Evolutionary conservation across 2,888 invertebrate species (phyloP).

Genomic region (Thereva nobilitata): DNA sequence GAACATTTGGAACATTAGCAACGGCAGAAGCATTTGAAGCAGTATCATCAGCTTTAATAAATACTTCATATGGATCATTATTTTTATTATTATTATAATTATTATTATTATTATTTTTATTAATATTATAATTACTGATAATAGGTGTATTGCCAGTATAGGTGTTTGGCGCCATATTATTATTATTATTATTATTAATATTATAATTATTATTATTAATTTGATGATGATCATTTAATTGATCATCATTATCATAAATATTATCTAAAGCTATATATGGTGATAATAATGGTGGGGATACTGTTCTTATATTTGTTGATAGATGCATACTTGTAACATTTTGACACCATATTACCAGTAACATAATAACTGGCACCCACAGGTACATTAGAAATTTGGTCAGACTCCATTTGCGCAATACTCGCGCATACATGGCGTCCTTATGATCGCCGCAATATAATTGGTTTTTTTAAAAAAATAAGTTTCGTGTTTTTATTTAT

Average conservation of each 20-base stretch:
- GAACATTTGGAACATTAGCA: constrained; percentile 52
- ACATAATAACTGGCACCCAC: constrained; percentile 54
- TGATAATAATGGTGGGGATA: constrained; percentile 32
- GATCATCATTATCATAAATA: constrained; percentile 26
- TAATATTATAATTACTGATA: constrained; percentile 33
- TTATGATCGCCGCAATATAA: constrained; percentile 36
- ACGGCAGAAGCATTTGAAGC: constrained; percentile 36
- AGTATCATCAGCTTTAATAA: constrained; percentile 30
- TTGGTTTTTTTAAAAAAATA: too few species aligned
- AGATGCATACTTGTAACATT: constrained; percentile 49
- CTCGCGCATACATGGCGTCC: constrained; percentile 61
- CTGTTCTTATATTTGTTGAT: constrained; percentile 44
- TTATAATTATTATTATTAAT: constrained; percentile 1
- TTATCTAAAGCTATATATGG: constrained; percentile 24
- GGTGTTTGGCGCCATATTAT: constrained; percentile 35
- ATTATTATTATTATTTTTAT: constrained; percentile 14
- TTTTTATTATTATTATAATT: constrained; percentile 5
- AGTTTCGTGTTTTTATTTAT: too few species aligned
- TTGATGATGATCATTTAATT: constrained; percentile 30
- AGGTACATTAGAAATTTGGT: constrained; percentile 59
- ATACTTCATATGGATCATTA: constrained; percentile 35
- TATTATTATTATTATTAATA: constrained; percentile 18
- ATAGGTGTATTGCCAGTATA: constrained; percentile 33
- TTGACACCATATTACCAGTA: constrained; percentile 55
- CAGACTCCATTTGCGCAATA: constrained; percentile 61